phyloP scores from a whole-genome alignment of 2,113 vertebrate species.

The Eurypyga helias region DNA sequence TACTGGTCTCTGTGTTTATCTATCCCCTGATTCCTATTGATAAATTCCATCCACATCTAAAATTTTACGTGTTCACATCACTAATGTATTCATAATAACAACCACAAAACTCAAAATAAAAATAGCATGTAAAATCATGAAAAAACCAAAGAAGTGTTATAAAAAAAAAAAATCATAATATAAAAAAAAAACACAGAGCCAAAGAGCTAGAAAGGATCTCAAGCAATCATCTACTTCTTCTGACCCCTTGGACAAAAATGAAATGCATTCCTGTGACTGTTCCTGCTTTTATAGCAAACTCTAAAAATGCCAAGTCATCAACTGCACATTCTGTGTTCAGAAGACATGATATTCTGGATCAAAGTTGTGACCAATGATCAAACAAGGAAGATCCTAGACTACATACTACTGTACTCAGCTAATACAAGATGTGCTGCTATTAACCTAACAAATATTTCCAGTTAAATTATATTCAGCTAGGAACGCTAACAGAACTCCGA shows the following conservation, averaged over 20 bases:
- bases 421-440: neutral
- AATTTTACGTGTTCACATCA: neutral
- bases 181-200: neutral
- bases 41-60: neutral
- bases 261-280: neutral
- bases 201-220: neutral
- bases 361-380: neutral
- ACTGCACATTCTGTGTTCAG: neutral
- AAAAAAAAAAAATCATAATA: neutral
- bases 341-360: neutral
- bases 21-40: neutral
- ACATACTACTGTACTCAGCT: neutral
- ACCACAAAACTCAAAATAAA: neutral
- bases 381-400: neutral
- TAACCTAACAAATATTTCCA: neutral
- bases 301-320: neutral
- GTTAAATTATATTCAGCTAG: neutral
- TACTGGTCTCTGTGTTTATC: neutral
- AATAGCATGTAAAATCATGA: neutral
- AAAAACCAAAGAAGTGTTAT: neutral
- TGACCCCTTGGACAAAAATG: neutral
- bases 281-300: neutral
- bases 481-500: neutral
- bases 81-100: neutral
- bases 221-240: neutral